Evolutionary conservation across 1,140 invertebrate genomes (phyloP).

Genomic region (Achatina immaculata): DNA sequence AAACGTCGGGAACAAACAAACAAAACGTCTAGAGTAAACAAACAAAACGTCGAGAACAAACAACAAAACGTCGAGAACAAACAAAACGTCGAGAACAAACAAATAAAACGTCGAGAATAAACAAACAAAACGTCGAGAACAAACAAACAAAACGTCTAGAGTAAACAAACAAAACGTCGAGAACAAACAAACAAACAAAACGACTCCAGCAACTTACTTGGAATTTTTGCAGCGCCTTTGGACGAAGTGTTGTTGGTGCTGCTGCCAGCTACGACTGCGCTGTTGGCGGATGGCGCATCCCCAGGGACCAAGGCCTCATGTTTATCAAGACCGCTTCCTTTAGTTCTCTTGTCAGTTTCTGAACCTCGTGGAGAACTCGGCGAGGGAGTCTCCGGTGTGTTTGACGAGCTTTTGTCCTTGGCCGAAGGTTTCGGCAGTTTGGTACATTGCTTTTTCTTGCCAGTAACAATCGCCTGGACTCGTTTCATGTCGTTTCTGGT

Average conservation of each 20-base stretch:
- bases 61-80: too few relatives aligned
- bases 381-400: not conserved
- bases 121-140: too few relatives aligned
- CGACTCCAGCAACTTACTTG: not conserved
- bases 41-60: too few relatives aligned
- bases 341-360: not conserved
- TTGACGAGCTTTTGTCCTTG: not conserved
- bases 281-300: not conserved
- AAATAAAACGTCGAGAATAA: too few relatives aligned
- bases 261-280: not conserved
- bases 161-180: too few relatives aligned
- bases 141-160: too few relatives aligned
- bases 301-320: not conserved
- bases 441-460: constrained; percentile 36
- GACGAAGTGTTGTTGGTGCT: not conserved
- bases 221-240: not conserved
- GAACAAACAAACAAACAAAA: not conserved
- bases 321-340: not conserved
- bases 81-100: too few relatives aligned
- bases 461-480: constrained; percentile 24
- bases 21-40: too few relatives aligned
- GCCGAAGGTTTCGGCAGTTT: constrained; percentile 20
- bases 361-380: too few relatives aligned
- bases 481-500: constrained; percentile 18
- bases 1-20: too few relatives aligned